A percentile compares a stretch with the other conserved stretches of the same genome.
These are phyloP conservation scores for Xestoiulus laeticollis DNA, from an alignment of 2,888 invertebrate genomes.

Conservation along the genomic window DNA sequence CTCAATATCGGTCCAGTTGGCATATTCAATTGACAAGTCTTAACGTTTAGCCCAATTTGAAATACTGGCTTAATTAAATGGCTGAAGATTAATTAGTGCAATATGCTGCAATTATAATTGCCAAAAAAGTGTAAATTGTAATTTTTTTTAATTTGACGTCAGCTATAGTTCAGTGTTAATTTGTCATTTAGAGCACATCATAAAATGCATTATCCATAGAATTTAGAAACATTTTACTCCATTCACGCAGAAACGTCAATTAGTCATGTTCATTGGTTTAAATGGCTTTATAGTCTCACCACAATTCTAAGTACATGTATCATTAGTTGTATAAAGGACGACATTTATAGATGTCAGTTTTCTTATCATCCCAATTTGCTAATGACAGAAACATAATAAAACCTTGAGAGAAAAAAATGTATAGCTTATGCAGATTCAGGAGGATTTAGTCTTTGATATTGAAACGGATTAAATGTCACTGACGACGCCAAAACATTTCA, in stretches of 20 bases:
- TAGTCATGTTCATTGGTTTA: not conserved
- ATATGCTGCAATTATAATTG: not conserved
- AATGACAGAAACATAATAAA: not conserved
- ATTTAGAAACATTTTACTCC: not conserved
- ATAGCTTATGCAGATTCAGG: no score
- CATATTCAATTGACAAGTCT: not conserved
- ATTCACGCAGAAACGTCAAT: not conserved
- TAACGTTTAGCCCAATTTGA: not conserved
- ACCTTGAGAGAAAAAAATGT: no score
- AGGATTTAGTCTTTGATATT: no score
- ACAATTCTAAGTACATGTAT: not conserved
- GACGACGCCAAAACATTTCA: no score
- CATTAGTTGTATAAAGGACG: not conserved
- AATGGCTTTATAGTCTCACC: not conserved
- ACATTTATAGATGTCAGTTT: not conserved
- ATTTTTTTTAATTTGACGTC: not conserved
- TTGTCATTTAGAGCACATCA: not conserved
- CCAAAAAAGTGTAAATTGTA: no score
- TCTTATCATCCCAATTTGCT: not conserved
- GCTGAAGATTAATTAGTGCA: not conserved
- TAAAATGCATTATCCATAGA: not conserved
- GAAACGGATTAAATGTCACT: no score
- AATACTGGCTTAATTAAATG: not conserved
- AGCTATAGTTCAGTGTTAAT: not conserved
- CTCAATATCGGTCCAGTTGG: not conserved